These are phyloP conservation scores for Nephotettix cincticeps DNA, from an alignment of 1,140 invertebrate genomes.

Conservation along the genomic window DNA sequence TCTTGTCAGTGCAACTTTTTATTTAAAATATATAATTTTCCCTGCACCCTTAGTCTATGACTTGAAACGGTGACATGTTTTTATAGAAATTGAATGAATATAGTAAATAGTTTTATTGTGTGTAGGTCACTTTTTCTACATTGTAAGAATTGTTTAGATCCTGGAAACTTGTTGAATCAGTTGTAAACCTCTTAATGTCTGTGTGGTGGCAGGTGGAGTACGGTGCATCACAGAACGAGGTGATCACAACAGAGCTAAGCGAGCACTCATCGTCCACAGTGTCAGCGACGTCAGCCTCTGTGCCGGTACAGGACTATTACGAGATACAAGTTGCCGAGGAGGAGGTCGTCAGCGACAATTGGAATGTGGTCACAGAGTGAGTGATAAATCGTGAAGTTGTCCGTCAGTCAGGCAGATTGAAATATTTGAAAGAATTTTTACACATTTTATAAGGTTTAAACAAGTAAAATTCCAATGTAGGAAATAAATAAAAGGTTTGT, in stretches of 20 bases:
- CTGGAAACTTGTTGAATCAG: too few species aligned
- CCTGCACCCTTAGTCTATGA: too few species aligned
- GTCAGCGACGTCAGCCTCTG: not conserved
- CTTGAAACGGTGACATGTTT: too few species aligned
- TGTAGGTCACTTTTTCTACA: too few species aligned
- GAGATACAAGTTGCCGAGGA: conserved; percentile 43
- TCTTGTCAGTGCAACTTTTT: too few species aligned
- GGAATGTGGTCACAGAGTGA: conserved; percentile 29
- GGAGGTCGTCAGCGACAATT: conserved; percentile 40
- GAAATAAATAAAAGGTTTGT: too few species aligned
- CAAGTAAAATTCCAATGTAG: too few species aligned
- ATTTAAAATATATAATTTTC: too few species aligned
- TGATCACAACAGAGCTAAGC: not conserved
- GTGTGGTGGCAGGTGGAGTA: not conserved
- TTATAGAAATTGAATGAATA: too few species aligned
- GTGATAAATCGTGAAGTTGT: not conserved
- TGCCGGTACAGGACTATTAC: conserved; percentile 34
- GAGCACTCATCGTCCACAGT: not conserved
- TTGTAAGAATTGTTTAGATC: too few species aligned
- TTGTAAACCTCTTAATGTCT: too few species aligned
- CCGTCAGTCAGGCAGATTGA: not conserved
- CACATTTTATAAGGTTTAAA: not conserved
- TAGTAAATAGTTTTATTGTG: too few species aligned
- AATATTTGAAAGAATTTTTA: not conserved
- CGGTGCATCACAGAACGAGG: not conserved